Base-by-base conservation (phyloP, 2,797 vertebrate species). In the Liparis tanakae region DNA sequence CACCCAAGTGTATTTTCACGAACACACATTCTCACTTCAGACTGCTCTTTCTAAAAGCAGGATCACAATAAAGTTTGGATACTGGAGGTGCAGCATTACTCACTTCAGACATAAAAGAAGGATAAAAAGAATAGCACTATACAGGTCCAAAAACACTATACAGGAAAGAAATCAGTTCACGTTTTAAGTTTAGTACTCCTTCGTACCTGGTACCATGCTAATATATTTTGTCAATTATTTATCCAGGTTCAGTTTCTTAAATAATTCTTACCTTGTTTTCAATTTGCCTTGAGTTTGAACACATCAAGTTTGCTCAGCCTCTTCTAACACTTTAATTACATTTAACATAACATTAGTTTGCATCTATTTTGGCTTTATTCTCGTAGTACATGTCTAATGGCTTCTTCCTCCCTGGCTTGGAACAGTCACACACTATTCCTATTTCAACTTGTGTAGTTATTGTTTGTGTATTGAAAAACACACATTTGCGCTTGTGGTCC, bases 1-100 rank as follows among this genome's bases (percentile, higher is more conserved):
- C 70, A 77, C 78, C 66, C 73, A 14, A 76, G 68, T 83, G 74
- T 71, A 68, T 83, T 85, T 72, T 76, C 66, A 71, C 74, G 67
- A 77, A 75, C 74, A 78, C 67, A 82, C 58, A 73, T 84, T 83
- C 72, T 80, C 79, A 86, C 73, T 65, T 82, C 65, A 70, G 44
- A 25, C 61, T 25, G 68, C 36, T 74, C 3, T 4, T 71, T 56
- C 74, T 82, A 55, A 84, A 83, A 84, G 78, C 70, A 64, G 0
- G 0, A 20, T 71, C 43, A 39, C 70, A 53, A 53, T 34, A 36
- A 60, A 10, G 53, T 30, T 64, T 8, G 56, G n/a, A 30, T 1
- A 5, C 41, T 37, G 22, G 25, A 57, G 44, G 22, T 33, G 50
- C 34, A 70, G 60, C 37, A 3, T 41, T n/a, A 7, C 51, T 67